These are phyloP conservation scores for Saccostrea cuccullata DNA, from an alignment of 1,140 invertebrate species.

Conservation along the genomic window DNA sequence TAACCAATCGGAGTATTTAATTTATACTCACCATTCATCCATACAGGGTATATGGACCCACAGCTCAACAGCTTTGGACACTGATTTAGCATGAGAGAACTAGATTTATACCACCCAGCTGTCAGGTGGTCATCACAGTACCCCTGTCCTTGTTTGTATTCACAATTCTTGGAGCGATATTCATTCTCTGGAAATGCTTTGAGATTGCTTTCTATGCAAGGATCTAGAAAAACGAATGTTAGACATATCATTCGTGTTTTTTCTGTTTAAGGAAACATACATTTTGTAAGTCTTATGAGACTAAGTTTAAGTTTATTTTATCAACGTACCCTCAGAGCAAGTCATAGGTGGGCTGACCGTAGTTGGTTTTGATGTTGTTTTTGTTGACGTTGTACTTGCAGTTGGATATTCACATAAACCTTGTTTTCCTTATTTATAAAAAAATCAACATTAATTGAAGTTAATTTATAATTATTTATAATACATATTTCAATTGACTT, in stretches of 20 bases:
- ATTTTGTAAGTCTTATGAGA: neutral
- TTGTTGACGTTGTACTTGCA: neutral
- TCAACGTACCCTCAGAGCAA: neutral
- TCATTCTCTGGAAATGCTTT: neutral
- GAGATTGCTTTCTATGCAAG: neutral
- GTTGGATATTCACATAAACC: neutral
- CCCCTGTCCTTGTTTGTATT: neutral
- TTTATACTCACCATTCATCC: neutral
- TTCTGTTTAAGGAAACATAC: neutral
- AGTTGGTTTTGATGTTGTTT: neutral
- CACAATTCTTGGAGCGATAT: neutral
- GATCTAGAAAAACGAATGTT: neutral
- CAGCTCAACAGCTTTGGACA: neutral
- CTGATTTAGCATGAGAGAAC: neutral
- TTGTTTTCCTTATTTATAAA: neutral
- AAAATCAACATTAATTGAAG: too few species aligned
- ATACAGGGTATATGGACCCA: neutral
- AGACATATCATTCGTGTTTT: neutral
- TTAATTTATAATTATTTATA: too few species aligned
- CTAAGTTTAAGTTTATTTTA: neutral
- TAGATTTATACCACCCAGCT: neutral
- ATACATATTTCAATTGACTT: too few species aligned
- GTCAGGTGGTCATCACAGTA: neutral
- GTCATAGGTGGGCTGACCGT: neutral
- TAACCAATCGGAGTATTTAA: neutral